Evolutionary conservation across 92 coral and sea anemone genomes (phyloP).

Genomic region (Palythoa heliodiscus): DNA sequence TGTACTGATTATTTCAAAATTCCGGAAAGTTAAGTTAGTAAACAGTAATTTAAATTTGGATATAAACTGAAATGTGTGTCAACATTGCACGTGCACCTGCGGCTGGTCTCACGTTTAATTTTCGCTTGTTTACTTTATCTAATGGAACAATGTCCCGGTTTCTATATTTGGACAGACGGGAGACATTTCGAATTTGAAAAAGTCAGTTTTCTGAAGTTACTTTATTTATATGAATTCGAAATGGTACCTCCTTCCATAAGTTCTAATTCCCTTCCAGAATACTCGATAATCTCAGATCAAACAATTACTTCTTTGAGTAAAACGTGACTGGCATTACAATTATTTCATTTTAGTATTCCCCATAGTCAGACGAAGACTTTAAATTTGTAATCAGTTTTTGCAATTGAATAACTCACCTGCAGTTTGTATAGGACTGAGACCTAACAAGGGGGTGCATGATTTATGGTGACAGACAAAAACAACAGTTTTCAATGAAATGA

Average conservation of each 20-base stretch:
- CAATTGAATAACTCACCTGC: not conserved
- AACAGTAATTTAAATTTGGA: not conserved
- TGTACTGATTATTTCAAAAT: too few relatives aligned
- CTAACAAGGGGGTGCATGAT: not conserved
- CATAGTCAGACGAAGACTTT: not conserved
- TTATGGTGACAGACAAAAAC: not conserved
- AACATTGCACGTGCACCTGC: not conserved
- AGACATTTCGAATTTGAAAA: too few relatives aligned
- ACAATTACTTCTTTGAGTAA: too few relatives aligned
- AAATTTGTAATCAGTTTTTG: not conserved
- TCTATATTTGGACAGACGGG: not conserved
- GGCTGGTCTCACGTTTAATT: not conserved
- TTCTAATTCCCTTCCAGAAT: not conserved
- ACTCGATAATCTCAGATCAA: too few relatives aligned
- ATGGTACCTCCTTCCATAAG: not conserved
- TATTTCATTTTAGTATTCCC: not conserved
- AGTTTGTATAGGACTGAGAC: not conserved
- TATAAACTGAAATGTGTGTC: not conserved
- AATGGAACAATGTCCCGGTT: not conserved
- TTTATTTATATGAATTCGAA: not conserved
- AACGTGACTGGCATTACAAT: constrained; percentile 13
- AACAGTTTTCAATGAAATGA: not conserved
- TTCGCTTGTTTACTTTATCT: not conserved
- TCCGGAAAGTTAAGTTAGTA: too few relatives aligned
- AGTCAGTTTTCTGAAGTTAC: not conserved